These are phyloP conservation scores for Falcunculus frontatus DNA, from an alignment of 2,113 vertebrate species.

Conservation along the genomic window DNA sequence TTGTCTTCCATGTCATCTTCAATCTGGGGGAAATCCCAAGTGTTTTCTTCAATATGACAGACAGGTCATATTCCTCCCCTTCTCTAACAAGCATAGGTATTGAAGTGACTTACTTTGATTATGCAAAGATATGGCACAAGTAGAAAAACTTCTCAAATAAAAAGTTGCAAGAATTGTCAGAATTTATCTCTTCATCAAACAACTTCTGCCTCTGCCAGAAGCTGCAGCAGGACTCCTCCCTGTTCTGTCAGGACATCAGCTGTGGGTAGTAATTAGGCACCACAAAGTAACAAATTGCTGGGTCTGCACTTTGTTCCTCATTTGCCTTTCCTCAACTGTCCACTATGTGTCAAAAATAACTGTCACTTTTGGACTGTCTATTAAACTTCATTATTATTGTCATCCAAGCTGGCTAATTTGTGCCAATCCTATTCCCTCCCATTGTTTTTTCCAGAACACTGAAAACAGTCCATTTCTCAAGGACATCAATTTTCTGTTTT, in stretches of 20 bases:
- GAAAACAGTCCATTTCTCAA: not conserved
- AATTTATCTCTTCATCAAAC: not conserved
- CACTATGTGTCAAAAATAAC: slow-evolving; percentile 1
- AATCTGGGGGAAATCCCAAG: not conserved
- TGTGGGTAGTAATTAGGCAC: not conserved
- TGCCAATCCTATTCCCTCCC: not conserved
- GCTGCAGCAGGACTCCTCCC: not conserved
- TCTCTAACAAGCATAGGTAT: not conserved
- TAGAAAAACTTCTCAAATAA: not conserved
- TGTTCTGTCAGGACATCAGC: not conserved
- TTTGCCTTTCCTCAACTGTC: slow-evolving; percentile 2
- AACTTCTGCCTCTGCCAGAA: not conserved
- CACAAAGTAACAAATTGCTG: not conserved
- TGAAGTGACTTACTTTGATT: not conserved
- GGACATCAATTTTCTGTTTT: not conserved
- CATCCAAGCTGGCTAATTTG: not conserved
- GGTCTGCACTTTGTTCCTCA: not conserved
- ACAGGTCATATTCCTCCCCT: not conserved
- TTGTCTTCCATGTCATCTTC: not conserved
- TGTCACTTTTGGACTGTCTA: not conserved
- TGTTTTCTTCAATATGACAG: not conserved
- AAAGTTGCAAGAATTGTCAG: not conserved
- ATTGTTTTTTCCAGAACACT: not conserved
- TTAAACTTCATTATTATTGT: not conserved
- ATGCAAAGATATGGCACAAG: not conserved